A percentile compares a stretch with the other conserved stretches of the same genome.
These are phyloP conservation scores for Malthinus seriepunctatus DNA, from an alignment of 2,888 invertebrate genomes.

Conservation along the genomic window DNA sequence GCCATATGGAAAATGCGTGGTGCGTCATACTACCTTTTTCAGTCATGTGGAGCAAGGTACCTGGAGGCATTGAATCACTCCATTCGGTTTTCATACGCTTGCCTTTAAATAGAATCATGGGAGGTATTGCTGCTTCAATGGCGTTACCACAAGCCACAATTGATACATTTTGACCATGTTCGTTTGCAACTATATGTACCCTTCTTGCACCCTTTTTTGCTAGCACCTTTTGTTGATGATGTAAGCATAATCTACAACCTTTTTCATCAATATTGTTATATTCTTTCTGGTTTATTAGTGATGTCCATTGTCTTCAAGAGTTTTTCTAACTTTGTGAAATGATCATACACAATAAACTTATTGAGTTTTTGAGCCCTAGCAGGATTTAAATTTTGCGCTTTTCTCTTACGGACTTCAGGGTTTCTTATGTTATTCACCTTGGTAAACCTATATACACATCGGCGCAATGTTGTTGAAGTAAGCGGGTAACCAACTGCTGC, in stretches of 20 bases:
- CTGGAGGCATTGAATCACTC: constrained; percentile 23
- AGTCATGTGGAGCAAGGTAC: constrained; percentile 25
- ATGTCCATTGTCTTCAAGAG: constrained; percentile 19
- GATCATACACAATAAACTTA: constrained; percentile 33
- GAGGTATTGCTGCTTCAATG: constrained; percentile 36
- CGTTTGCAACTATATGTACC: constrained; percentile 36
- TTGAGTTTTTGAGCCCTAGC: constrained; percentile 37
- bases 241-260: constrained; percentile 34
- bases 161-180: constrained; percentile 42
- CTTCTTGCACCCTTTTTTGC: constrained; percentile 35
- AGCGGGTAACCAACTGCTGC: background rate
- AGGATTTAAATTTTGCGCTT: constrained; percentile 37
- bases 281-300: constrained; percentile 29
- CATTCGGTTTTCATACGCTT: constrained; percentile 28
- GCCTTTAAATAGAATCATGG: constrained; percentile 36
- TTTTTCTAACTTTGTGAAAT: constrained; percentile 34
- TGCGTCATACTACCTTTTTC: background rate
- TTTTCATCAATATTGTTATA: constrained; percentile 40
- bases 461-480: background rate
- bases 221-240: constrained; percentile 32
- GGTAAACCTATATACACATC: background rate
- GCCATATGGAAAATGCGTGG: background rate
- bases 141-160: constrained; percentile 38
- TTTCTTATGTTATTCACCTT: constrained; percentile 20
- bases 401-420: constrained; percentile 30